Base-by-base conservation (phyloP, 2,797 vertebrate species). In the Urosaurus nigricauda region DNA sequence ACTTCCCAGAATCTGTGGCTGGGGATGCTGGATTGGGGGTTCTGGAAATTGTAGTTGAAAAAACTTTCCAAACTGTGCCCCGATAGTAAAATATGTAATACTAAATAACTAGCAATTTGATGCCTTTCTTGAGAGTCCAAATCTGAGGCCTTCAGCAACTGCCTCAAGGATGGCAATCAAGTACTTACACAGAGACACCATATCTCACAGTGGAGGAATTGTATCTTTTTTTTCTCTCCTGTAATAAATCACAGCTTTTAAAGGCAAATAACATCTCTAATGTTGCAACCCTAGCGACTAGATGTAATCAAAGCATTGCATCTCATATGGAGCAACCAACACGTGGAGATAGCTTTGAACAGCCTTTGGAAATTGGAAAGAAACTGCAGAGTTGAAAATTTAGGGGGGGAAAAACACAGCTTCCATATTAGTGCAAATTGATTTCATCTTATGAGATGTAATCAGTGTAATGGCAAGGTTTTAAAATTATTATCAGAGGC, bases 381-480 rank as follows among this genome's bases (percentile, higher is more conserved):
- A 32, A 51, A 56, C 43, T 47, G 12, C 17, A 77, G 35, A 56
- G 16, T 60, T 74, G 40, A n/a, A 87, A 74, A 74, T 37, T 37
- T 21, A 58, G 56, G n/a, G n/a, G n/a, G n/a, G 17, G 24, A 29
- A 80, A 29, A 71, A 73, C 14, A 60, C 60, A 16, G 1, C 37
- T 87, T 75, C 29, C 47, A 32, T 87, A 82, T 75, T 75, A 51
- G 70, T 35, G 40, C 74, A 58, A 73, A 89, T 63, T 85, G 37
- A 43, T 51, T 71, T 89, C n/a, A 7, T 70, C 63, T 43, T 88
- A 84, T 58, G 8, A 79, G 43, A 65, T 63, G 19, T 65, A 83
- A 83, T 88, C 80, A 83, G 19, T 2, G 56, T 75, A 88, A 83
- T 88, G 43, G 56, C 74, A 79, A 85, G 12, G 56, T 75, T 85